Percentiles rank a stretch among this genome's conserved stretches.
Conservation (phyloP, 2,888 invertebrate species). For the Agrochola lota region DNA sequence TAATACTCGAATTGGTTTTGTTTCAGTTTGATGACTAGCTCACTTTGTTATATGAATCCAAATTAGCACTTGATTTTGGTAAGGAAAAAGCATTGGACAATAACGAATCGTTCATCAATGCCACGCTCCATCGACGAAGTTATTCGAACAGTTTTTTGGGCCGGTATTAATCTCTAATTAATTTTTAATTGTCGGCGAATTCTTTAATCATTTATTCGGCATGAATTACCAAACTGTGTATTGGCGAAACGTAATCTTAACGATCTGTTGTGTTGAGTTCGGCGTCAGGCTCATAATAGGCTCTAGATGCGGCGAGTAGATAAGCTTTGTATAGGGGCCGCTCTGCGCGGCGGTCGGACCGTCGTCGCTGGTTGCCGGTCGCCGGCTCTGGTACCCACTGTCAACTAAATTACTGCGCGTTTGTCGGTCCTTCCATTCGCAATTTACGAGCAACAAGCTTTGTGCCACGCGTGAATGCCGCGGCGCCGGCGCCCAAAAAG, state of each 20-base stretch:
- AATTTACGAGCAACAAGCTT: conserved; percentile 85
- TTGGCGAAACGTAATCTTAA: conserved; percentile 77
- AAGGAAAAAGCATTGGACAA: conserved; percentile 43
- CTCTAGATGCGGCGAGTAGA: conserved; percentile 85
- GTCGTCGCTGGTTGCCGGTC: conserved; percentile 60
- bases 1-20: conserved; percentile 60
- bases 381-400: conserved; percentile 76
- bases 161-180: conserved; percentile 64
- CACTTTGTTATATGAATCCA: conserved; percentile 52
- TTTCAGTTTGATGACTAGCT: conserved; percentile 56
- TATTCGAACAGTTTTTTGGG: conserved; percentile 53
- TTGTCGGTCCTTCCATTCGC: conserved; percentile 86
- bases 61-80: conserved; percentile 51
- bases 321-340: conserved; percentile 80
- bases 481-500: conserved; percentile 79
- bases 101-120: conserved; percentile 50
- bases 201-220: conserved; percentile 64
- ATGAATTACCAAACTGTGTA: conserved; percentile 65
- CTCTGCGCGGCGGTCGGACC: conserved; percentile 67
- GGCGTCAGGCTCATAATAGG: conserved; percentile 87
- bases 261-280: conserved; percentile 82
- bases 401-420: conserved; percentile 88
- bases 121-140: conserved; percentile 47
- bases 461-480: conserved; percentile 73
- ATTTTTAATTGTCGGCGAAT: conserved; percentile 67